phyloP scores from a whole-genome alignment of 2,113 vertebrate genomes.

The Epinephelus fuscoguttatus region DNA sequence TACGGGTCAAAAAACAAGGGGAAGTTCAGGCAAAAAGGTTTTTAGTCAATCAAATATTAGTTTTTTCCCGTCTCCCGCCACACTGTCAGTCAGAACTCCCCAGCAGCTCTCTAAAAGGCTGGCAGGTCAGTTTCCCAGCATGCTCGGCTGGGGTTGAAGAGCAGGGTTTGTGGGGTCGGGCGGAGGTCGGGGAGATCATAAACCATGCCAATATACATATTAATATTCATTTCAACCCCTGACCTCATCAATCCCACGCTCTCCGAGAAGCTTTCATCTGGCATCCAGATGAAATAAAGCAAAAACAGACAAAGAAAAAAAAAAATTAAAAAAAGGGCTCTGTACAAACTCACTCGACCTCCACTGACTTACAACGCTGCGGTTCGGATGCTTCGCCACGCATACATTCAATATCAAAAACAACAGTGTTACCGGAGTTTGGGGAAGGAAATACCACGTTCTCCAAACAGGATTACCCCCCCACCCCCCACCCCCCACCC shows the following conservation, averaged over 20 bases:
- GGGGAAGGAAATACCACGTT: constrained; percentile 44
- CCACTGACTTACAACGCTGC: constrained; percentile 25
- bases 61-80: background rate
- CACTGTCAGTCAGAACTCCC: constrained; percentile 4
- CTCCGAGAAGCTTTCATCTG: constrained; percentile 19
- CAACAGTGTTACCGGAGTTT: constrained; percentile 74
- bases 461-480: constrained; percentile 40
- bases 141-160: constrained; percentile 19
- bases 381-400: constrained; percentile 35
- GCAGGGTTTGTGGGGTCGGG: constrained; percentile 10
- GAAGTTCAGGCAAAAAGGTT: background rate
- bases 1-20: constrained; percentile 13
- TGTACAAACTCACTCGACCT: constrained; percentile 47
- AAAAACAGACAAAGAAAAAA: background rate
- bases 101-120: background rate
- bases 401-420: constrained; percentile 82
- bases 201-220: constrained; percentile 64
- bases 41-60: background rate
- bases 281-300: constrained; percentile 12
- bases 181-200: constrained; percentile 44
- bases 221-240: constrained; percentile 50
- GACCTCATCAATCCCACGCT: constrained; percentile 16
- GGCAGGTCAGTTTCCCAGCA: constrained; percentile 37
- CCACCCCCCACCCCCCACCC: background rate
- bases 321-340: constrained; percentile 22